These are phyloP conservation scores for Amblyornis subalaris DNA, from an alignment of 2,113 vertebrate species.

Conservation along the genomic window DNA sequence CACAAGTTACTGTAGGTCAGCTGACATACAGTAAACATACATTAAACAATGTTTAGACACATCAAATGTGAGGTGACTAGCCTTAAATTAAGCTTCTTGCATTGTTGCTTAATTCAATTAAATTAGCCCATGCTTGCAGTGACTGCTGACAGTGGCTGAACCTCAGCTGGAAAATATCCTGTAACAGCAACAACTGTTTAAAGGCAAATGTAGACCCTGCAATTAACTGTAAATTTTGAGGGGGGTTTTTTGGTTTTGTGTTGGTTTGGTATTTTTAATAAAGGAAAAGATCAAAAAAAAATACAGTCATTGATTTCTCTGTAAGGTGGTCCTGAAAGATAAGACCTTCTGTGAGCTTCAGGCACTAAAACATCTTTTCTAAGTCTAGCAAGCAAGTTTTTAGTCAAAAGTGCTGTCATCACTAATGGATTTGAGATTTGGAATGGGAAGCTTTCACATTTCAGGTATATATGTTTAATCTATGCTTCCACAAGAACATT, in stretches of 20 bases:
- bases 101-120: neutral
- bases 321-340: neutral
- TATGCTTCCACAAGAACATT: neutral
- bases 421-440: neutral
- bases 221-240: neutral
- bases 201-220: neutral
- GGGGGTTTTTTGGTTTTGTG: fast-evolving
- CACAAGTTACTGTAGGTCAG: neutral
- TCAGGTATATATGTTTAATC: neutral
- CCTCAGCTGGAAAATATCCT: neutral
- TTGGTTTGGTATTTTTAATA: neutral
- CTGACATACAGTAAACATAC: neutral
- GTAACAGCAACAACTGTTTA: neutral
- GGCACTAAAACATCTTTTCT: neutral
- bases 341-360: neutral
- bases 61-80: neutral
- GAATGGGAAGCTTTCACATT: neutral
- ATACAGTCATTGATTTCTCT: neutral
- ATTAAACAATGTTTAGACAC: neutral
- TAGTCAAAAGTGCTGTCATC: neutral
- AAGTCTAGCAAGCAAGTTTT: neutral
- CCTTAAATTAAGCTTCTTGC: neutral
- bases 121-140: neutral
- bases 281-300: neutral
- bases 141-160: neutral